Base-by-base conservation (phyloP, 2,797 vertebrate species). In the Netta rufina region DNA sequence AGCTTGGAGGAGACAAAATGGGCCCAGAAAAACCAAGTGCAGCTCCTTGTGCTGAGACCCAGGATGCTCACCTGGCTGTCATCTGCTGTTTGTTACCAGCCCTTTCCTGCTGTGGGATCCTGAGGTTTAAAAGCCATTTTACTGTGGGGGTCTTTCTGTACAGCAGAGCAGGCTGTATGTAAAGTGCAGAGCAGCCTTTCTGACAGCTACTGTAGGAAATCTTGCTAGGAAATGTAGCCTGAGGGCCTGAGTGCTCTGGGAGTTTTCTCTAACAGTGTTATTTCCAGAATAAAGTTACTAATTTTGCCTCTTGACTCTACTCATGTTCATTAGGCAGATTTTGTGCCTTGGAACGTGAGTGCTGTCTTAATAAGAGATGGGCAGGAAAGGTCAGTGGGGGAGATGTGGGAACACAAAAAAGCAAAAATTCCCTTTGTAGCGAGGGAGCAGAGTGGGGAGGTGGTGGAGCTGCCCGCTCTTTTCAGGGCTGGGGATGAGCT, bases 221-320 rank as follows among this genome's bases (percentile, higher is more conserved):
- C 71, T 32, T 51, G 19, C 57, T 61, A 72, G 71, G 62, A 89
- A 82, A 72, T 22, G 28, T 72, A 69, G 74, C 89, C 71, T 38
- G 71, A 84, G 60, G 45, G 49, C 54, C 11, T 65, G 47, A 84
- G 22, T 54, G 13, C 47, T 58, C 58, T 39, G 84, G 13, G 71
- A 91, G 25, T 30, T 84, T 62, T 43, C 79, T 7, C 1, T 45
- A 70, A 45, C 43, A n/a, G 8, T 65, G 32, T 66, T 76, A 60
- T 87, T 89, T 69, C 28, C 64, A 78, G 41, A 79, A 76, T n/a
- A 73, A 84, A 92, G 51, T 41, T 51, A 27, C 71, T 83, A 65
- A 85, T 91, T 91, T 76, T 92, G 78, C 22, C 38, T 76, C 89
- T 79, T 70, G 36, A 60, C 47, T 90, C 53, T 77, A n/a, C 60